Conservation (phyloP, 2,888 invertebrate genomes). For the Candidula unifasciata region DNA sequence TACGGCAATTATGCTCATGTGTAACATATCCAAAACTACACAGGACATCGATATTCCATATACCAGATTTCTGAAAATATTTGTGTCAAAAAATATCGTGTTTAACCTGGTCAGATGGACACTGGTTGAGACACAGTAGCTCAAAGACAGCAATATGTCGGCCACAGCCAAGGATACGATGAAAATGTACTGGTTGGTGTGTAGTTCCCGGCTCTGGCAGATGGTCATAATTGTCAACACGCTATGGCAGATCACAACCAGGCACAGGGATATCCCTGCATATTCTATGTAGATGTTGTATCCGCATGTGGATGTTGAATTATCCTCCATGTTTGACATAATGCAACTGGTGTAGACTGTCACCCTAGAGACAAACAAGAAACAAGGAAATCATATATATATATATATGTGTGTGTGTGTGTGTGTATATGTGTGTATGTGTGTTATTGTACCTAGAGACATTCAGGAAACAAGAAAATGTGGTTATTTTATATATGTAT, state of each 20-base stretch:
- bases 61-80: background rate
- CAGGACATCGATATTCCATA: background rate
- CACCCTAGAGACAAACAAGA: too few relatives aligned
- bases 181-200: background rate
- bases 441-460: too few relatives aligned
- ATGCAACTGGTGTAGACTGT: too few relatives aligned
- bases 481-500: too few relatives aligned
- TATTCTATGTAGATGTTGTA: too few relatives aligned
- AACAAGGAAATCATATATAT: too few relatives aligned
- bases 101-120: background rate
- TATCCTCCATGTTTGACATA: too few relatives aligned
- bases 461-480: too few relatives aligned
- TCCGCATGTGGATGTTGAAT: too few relatives aligned
- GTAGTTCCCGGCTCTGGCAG: background rate
- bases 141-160: background rate
- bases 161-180: background rate
- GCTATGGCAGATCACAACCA: background rate
- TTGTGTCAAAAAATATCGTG: background rate
- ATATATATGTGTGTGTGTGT: too few relatives aligned
- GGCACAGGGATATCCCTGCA: background rate
- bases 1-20: constrained; percentile 18
- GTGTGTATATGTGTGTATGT: too few relatives aligned
- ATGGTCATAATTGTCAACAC: background rate
- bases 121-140: background rate
- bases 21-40: background rate